Conservation (phyloP, 2,113 vertebrate genomes). For the Phoxinus phoxinus region DNA sequence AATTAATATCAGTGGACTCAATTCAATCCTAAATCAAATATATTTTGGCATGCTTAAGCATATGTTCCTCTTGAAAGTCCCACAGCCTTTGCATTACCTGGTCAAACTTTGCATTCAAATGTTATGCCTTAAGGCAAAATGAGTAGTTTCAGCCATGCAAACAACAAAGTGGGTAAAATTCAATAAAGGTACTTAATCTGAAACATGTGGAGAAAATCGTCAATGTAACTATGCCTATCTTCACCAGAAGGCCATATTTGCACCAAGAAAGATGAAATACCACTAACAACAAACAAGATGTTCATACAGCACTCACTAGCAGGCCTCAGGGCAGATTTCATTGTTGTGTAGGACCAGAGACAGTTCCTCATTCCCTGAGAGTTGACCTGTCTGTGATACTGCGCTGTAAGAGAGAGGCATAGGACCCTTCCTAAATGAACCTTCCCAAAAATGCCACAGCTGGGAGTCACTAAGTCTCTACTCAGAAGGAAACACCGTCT, state of each 20-base stretch:
- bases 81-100: background rate
- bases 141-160: background rate
- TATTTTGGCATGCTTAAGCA: background rate
- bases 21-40: background rate
- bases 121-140: background rate
- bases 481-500: conserved; percentile 17
- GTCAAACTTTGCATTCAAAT: conserved; percentile 1
- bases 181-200: background rate
- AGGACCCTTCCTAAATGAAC: conserved; percentile 36
- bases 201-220: conserved; percentile 2
- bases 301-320: background rate
- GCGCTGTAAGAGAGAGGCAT: conserved; percentile 4
- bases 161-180: conserved; percentile 4
- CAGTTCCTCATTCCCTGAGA: conserved; percentile 4
- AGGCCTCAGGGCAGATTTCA: background rate
- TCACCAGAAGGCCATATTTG: background rate
- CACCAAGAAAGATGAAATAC: background rate
- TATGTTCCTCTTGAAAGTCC: background rate
- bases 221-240: background rate
- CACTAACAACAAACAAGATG: conserved; percentile 18
- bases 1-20: background rate
- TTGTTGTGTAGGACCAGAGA: background rate
- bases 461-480: conserved; percentile 42
- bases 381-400: conserved; percentile 50
- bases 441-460: conserved; percentile 22